Percentiles rank a stretch among this genome's conserved stretches.
These are phyloP conservation scores for Tipula confusa DNA, from an alignment of 2,888 invertebrate species.

Conservation along the genomic window DNA sequence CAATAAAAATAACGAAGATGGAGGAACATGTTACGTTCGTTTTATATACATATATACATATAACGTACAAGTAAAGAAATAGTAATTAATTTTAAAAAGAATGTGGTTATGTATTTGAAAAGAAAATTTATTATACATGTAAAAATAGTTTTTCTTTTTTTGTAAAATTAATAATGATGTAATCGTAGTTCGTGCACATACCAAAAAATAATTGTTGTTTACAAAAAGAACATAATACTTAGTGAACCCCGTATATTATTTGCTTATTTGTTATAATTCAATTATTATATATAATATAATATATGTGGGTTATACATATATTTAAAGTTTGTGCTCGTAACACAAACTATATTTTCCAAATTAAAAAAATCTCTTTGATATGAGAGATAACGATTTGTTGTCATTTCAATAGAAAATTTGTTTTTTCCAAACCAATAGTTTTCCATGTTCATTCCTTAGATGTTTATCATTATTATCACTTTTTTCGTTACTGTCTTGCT, in stretches of 20 bases:
- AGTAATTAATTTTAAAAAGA: constrained; percentile 25
- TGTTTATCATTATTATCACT: no score
- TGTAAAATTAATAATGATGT: constrained; percentile 7
- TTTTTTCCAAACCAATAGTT: no score
- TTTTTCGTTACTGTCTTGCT: no score
- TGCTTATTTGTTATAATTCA: background rate
- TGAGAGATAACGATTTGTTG: no score
- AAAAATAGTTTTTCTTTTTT: background rate
- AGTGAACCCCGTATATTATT: background rate
- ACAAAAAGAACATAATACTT: background rate
- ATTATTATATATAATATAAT: constrained; percentile 12
- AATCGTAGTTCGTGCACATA: constrained; percentile 5
- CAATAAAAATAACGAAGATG: background rate
- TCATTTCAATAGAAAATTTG: no score
- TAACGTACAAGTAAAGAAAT: background rate
- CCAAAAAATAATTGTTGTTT: background rate
- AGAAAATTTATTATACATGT: background rate
- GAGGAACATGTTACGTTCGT: background rate
- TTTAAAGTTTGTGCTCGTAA: no score
- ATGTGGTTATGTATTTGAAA: background rate
- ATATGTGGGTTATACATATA: background rate
- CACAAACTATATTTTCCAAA: no score
- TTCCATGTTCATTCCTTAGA: no score
- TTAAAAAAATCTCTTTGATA: no score
- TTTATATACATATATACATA: background rate